phyloP scores from a whole-genome alignment of 2,797 vertebrate species.

The Schizothorax lantsangensis region DNA sequence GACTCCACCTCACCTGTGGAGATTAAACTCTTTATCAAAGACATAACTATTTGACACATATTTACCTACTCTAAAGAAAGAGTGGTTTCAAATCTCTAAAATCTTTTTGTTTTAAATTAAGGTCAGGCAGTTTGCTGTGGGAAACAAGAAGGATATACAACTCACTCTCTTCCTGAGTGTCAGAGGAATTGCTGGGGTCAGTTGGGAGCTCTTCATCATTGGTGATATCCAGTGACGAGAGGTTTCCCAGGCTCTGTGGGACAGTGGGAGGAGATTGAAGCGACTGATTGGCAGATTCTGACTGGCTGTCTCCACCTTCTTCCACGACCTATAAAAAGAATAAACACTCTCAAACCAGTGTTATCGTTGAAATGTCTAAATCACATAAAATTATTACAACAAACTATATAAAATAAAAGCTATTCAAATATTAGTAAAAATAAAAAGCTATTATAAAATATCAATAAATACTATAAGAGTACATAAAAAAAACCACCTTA shows the following conservation, averaged over 20 bases:
- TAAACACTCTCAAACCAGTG: not conserved
- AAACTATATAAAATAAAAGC: not conserved
- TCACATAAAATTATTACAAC: not conserved
- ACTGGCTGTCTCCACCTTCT: constrained; percentile 77
- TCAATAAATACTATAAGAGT: not conserved
- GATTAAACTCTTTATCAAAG: not conserved
- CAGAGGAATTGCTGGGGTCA: constrained; percentile 90
- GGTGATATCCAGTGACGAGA: constrained; percentile 84
- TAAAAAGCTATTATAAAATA: not conserved
- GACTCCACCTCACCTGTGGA: constrained; percentile 84
- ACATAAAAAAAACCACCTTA: not conserved
- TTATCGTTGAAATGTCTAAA: not conserved
- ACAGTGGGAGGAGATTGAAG: constrained; percentile 68
- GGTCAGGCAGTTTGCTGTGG: not conserved
- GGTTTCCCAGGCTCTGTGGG: constrained; percentile 77
- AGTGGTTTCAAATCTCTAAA: not conserved
- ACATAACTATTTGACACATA: not conserved
- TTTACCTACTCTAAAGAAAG: not conserved
- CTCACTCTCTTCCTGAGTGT: constrained; percentile 90
- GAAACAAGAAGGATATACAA: not conserved
- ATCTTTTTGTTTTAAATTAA: not conserved
- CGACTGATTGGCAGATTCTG: constrained; percentile 83
- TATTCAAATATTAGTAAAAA: not conserved
- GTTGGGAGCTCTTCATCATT: constrained; percentile 88
- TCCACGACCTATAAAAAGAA: constrained; percentile 76